Base-by-base conservation (phyloP, 2,888 invertebrate genomes). In the Thymelicus acteon region DNA sequence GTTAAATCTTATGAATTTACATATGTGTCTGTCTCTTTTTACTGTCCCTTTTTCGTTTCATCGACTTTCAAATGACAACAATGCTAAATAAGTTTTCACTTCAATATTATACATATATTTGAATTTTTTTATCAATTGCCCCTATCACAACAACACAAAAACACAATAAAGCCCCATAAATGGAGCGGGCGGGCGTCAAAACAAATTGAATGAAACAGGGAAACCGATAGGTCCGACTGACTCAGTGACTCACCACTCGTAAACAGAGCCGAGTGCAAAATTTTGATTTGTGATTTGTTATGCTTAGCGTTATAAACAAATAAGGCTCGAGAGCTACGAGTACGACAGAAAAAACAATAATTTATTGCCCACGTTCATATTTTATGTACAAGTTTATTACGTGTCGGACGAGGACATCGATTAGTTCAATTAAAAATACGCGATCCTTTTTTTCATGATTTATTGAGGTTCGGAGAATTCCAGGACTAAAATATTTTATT, bases 211-310 rank as follows among this genome's bases (percentile, higher is more conserved):
- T 19, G 64, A 7, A 60, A 13, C 49, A 44, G 37, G 52, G 39
- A 39, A 54, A 54, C 13, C 15, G 39, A 54, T 12, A 19, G n/a
- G 52, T 6, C 7, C 1, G 37, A 10, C n/a, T 15, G 31, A 4
- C 40, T 6, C 40, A 54, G 10, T 64, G 64, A 65, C 40, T 65
- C 64, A 65, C 40, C 5, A 7, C 40, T 13, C 19, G 64, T 64
- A 54, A 65, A 65, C 64, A 44, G 54, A 54, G 64, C 64, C 64
- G 64, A 54, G 64, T 54, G 64, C 64, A 65, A 65, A 65, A 69
- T 39, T 58, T 69, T 69, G 69, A 69, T 69, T 40, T 44, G 63
- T 58, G 69, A 24, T 69, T 69, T 69, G 69, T 58, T 69, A 57
- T 63, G 69, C 39, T 63, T 63, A 58, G 57, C 19, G n/a, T 15